Evolutionary conservation across 2,797 vertebrate species (phyloP).

Genomic region (Melanitta fusca): DNA sequence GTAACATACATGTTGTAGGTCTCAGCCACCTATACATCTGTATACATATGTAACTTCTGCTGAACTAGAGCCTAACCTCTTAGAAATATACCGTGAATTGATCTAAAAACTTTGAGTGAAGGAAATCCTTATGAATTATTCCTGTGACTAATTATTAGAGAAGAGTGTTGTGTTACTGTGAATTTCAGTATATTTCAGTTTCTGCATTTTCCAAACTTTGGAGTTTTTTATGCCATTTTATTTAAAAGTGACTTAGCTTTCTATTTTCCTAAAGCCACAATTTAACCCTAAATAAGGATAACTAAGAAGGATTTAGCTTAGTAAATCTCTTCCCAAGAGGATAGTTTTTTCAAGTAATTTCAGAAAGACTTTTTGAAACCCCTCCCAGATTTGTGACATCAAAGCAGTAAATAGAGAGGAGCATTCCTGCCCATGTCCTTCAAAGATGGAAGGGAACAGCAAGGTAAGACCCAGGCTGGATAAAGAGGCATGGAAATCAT

Average conservation of each 20-base stretch:
- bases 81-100: neutral
- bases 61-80: neutral
- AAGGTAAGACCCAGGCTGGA: neutral
- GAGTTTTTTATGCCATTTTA: neutral
- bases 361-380: neutral
- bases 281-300: neutral
- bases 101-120: neutral
- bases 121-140: neutral
- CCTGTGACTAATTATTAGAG: neutral
- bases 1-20: too few species aligned
- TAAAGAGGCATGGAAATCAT: neutral
- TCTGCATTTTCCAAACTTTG: neutral
- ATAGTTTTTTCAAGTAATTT: accelerated
- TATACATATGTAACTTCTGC: neutral
- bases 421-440: neutral
- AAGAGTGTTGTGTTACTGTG: neutral
- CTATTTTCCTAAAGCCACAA: neutral
- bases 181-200: neutral
- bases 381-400: neutral
- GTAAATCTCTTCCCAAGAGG: neutral
- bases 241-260: neutral
- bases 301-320: neutral
- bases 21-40: neutral
- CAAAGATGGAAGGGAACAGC: neutral
- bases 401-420: accelerated